Evolutionary conservation across 2,797 vertebrate genomes (phyloP).

Genomic region (Menidia menidia): DNA sequence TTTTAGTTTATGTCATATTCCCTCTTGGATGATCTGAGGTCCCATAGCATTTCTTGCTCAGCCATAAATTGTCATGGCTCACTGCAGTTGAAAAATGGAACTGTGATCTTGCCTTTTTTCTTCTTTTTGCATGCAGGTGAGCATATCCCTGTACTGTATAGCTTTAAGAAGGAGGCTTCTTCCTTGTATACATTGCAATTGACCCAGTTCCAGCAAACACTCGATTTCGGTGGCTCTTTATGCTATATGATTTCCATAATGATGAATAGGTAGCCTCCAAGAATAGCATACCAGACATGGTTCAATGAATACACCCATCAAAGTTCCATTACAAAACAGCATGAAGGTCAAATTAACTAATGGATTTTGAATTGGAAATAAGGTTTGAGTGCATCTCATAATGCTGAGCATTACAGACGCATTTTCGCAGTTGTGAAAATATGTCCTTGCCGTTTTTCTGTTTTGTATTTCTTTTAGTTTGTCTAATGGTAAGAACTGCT

Average conservation of each 20-base stretch:
- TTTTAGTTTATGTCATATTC: conserved; percentile 47
- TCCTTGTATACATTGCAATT: conserved; percentile 59
- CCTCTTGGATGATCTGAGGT: conserved; percentile 60
- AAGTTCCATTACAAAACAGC: conserved; percentile 55
- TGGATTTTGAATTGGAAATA: conserved; percentile 50
- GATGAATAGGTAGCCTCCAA: conserved; percentile 47
- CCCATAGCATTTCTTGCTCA: conserved; percentile 73
- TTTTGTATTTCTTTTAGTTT: conserved; percentile 47
- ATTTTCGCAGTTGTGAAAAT: conserved; percentile 38
- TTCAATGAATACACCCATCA: conserved; percentile 57
- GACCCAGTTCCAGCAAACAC: conserved; percentile 66
- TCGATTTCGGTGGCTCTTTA: conserved; percentile 43
- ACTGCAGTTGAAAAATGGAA: conserved; percentile 68
- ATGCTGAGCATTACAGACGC: conserved; percentile 53
- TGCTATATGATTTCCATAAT: conserved; percentile 63
- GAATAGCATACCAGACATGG: conserved; percentile 53
- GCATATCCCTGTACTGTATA: conserved; percentile 55
- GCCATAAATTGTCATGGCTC: conserved; percentile 66
- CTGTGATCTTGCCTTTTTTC: conserved; percentile 68
- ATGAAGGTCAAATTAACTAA: conserved; percentile 61
- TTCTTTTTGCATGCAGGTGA: conserved; percentile 59
- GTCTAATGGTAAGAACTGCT: conserved; percentile 44
- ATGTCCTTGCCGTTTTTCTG: conserved; percentile 14
- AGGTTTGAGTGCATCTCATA: conserved; percentile 49
- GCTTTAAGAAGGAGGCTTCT: conserved; percentile 34